A percentile compares a stretch with the other conserved stretches of the same genome.
phyloP scores from a whole-genome alignment of 2,888 invertebrate genomes.

The Baronia brevicornis region DNA sequence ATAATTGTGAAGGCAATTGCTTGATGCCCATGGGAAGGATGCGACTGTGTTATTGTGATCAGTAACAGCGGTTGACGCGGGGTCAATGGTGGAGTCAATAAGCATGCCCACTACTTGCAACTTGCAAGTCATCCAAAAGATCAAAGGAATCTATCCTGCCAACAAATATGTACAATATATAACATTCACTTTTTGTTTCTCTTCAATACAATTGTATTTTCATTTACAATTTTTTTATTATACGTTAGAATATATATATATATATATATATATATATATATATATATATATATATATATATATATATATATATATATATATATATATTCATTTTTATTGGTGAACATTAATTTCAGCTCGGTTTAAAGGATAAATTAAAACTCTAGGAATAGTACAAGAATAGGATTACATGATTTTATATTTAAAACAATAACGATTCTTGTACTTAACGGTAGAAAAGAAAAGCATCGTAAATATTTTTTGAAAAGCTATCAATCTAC shows the following conservation, averaged over 20 bases:
- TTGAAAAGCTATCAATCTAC: no score
- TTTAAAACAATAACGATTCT: no score
- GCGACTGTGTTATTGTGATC: conserved; percentile 62
- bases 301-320: no score
- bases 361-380: no score
- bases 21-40: conserved; percentile 54
- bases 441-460: no score
- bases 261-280: no score
- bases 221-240: conserved; percentile 11
- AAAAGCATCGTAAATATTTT: no score
- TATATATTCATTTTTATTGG: no score
- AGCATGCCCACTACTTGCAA: conserved; percentile 61
- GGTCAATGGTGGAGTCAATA: conserved; percentile 71
- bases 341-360: no score
- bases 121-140: conserved; percentile 68
- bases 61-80: conserved; percentile 43
- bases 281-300: no score
- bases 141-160: conserved; percentile 66
- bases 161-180: conserved; percentile 50
- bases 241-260: conserved; percentile 7
- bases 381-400: no score
- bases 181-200: conserved; percentile 11
- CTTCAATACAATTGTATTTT: conserved; percentile 10
- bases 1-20: conserved; percentile 36
- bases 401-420: no score